Conservation (phyloP, 1,140 invertebrate genomes). For the Orussus abietinus region DNA sequence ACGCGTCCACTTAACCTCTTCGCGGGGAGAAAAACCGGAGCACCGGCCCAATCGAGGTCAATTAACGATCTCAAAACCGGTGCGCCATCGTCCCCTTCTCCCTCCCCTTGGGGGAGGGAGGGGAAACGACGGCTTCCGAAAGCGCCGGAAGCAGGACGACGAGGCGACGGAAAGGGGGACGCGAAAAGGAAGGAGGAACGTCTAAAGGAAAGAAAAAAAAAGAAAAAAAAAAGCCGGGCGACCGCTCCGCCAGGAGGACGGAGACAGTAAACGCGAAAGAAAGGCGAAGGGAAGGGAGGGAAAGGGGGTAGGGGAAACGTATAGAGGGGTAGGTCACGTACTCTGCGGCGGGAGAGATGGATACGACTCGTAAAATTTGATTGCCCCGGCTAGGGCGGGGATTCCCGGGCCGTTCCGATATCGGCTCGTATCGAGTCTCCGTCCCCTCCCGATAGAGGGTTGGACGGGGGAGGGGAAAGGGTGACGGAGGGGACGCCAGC, state of each 20-base stretch:
- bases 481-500: no score
- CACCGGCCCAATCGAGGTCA: no score
- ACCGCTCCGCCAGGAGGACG: not conserved
- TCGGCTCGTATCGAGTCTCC: not conserved
- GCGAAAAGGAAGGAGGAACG: conserved; percentile 19
- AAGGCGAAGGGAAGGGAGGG: conserved; percentile 13
- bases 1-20: no score
- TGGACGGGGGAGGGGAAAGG: no score
- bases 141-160: no score
- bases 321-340: conserved; percentile 38
- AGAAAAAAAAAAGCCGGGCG: conserved; percentile 9
- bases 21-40: no score
- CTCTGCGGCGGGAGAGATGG: conserved; percentile 35
- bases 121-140: no score
- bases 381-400: conserved; percentile 35
- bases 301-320: conserved; percentile 18
- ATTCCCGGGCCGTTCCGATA: conserved; percentile 19
- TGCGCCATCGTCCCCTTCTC: no score
- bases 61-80: no score
- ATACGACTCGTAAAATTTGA: conserved; percentile 52
- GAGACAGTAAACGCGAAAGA: conserved; percentile 6
- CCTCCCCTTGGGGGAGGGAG: no score
- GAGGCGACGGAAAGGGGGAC: conserved; percentile 17
- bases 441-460: no score
- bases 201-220: conserved; percentile 13